phyloP scores from a whole-genome alignment of 2,113 vertebrate species.

The Carassius auratus region DNA sequence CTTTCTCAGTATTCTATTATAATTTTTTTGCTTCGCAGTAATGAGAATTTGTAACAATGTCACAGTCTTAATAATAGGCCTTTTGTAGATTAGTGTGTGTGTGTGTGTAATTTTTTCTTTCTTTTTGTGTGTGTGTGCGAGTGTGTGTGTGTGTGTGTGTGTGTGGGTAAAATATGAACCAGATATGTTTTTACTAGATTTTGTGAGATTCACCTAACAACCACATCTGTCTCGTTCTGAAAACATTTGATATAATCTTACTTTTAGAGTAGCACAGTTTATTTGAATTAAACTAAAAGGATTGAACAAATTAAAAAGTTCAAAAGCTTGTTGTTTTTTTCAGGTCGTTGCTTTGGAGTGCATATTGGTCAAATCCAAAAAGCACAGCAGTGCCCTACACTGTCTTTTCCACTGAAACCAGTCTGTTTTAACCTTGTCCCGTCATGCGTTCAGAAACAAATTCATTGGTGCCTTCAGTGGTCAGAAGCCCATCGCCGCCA shows the following conservation, averaged over 20 bases:
- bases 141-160: no score
- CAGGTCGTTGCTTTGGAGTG: no score
- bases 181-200: not conserved
- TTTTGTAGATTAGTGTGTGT: no score
- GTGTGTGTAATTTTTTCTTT: no score
- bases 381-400: not conserved
- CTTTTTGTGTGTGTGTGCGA: no score
- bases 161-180: not conserved
- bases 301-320: no score
- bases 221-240: not conserved
- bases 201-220: not conserved
- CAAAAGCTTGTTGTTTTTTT: no score
- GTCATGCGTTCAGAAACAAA: constrained; percentile 67
- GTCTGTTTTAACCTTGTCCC: not conserved
- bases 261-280: no score
- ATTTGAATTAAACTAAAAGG: no score
- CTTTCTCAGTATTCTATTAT: not conserved
- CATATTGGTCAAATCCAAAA: no score
- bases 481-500: constrained; percentile 17
- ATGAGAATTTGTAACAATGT: not conserved
- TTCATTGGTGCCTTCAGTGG: constrained; percentile 65
- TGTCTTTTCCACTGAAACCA: not conserved
- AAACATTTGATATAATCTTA: not conserved
- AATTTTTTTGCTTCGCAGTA: not conserved
- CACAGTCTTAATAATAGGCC: not conserved